Conservation (phyloP, 2,113 vertebrate species). For the Suncus etruscus region DNA sequence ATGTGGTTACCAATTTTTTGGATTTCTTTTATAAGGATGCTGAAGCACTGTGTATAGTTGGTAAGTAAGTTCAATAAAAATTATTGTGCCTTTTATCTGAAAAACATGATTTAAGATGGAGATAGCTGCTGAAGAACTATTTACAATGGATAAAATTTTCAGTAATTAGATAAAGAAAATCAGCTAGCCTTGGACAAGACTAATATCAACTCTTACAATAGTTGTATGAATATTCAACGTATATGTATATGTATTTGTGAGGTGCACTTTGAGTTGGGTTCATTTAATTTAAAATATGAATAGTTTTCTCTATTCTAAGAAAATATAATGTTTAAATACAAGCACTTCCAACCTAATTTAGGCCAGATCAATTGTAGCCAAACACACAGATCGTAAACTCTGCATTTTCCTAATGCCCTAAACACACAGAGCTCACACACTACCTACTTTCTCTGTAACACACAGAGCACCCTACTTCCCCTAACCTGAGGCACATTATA, state of each 20-base stretch:
- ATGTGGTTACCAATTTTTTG: neutral
- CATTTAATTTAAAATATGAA: neutral
- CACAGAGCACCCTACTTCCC: no score
- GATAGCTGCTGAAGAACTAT: slow-evolving; percentile 33
- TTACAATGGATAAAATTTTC: neutral
- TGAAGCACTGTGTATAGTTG: neutral
- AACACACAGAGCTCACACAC: no score
- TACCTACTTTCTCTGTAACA: no score
- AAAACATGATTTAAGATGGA: slow-evolving; percentile 34
- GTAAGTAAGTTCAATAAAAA: slow-evolving; percentile 10
- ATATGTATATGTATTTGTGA: neutral
- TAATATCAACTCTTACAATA: neutral
- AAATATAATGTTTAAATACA: slow-evolving; percentile 20
- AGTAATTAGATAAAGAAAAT: neutral
- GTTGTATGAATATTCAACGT: neutral
- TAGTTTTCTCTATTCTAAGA: slow-evolving; percentile 6
- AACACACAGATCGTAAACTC: no score
- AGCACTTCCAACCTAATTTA: neutral
- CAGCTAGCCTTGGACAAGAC: neutral
- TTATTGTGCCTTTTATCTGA: neutral
- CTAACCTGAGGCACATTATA: no score
- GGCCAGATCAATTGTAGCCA: neutral
- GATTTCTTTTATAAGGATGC: neutral
- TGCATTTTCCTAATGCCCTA: no score
- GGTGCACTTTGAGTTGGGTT: neutral